These are phyloP conservation scores for Nomada lathburiana DNA, from an alignment of 2,888 invertebrate genomes.

Conservation along the genomic window DNA sequence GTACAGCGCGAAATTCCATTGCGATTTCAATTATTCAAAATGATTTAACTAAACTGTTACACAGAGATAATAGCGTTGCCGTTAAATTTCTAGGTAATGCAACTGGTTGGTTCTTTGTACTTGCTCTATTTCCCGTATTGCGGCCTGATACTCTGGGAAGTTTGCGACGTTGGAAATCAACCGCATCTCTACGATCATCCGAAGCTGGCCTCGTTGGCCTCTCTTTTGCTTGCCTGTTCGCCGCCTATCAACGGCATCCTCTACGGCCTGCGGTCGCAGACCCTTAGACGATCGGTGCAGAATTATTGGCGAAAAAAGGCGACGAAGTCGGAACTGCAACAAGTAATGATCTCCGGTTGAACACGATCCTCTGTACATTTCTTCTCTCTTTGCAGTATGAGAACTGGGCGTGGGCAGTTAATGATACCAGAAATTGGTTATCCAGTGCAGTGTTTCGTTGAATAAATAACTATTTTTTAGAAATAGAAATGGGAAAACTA, in stretches of 20 bases:
- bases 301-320: conserved; percentile 92
- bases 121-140: conserved; percentile 92
- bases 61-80: neutral
- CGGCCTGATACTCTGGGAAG: conserved; percentile 89
- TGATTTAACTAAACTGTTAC: neutral
- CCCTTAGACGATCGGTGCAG: conserved; percentile 89
- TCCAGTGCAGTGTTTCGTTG: neutral
- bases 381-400: neutral
- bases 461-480: too few relatives aligned
- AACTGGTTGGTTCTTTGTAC: conserved; percentile 90
- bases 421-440: neutral
- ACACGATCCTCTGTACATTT: neutral
- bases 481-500: too few relatives aligned
- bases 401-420: too few relatives aligned
- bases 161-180: conserved; percentile 79
- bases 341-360: conserved; percentile 79
- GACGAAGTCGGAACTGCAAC: conserved; percentile 91
- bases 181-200: conserved; percentile 79
- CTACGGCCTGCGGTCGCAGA: conserved; percentile 91
- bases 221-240: conserved; percentile 89
- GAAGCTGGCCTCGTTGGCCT: conserved; percentile 87
- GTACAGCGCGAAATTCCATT: neutral
- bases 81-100: conserved; percentile 85
- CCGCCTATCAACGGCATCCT: conserved; percentile 91
- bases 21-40: neutral